These are phyloP conservation scores for Varanus komodoensis DNA, from an alignment of 2,113 vertebrate genomes.

Conservation along the genomic window DNA sequence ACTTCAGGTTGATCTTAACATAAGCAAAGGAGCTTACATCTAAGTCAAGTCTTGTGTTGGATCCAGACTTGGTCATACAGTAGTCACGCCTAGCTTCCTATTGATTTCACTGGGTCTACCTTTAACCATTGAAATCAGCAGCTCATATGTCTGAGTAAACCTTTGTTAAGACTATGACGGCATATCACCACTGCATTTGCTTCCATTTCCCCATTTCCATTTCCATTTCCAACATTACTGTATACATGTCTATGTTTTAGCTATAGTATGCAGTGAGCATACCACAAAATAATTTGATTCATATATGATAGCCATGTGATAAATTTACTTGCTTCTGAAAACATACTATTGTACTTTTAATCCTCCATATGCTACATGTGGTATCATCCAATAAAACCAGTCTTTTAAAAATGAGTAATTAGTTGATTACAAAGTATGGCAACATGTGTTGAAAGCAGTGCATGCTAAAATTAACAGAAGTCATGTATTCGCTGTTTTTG, in stretches of 20 bases:
- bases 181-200: neutral
- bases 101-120: neutral
- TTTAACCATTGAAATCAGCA: neutral
- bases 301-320: neutral
- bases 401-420: constrained; percentile 14
- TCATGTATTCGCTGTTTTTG: constrained; percentile 15
- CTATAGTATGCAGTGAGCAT: neutral
- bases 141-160: neutral
- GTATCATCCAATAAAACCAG: too few species aligned
- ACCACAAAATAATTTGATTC: neutral
- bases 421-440: neutral
- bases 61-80: neutral
- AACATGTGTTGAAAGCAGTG: neutral
- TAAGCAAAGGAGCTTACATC: neutral
- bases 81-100: too few species aligned
- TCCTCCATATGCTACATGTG: neutral
- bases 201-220: neutral
- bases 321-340: neutral
- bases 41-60: neutral
- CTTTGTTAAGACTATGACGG: neutral
- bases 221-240: neutral
- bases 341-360: neutral
- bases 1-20: neutral
- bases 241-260: neutral
- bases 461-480: neutral